Evolutionary conservation across 2,113 vertebrate genomes (phyloP), one percentile per base, ranked within the genome.

Genomic region (Orientallactaga bullata): DNA sequence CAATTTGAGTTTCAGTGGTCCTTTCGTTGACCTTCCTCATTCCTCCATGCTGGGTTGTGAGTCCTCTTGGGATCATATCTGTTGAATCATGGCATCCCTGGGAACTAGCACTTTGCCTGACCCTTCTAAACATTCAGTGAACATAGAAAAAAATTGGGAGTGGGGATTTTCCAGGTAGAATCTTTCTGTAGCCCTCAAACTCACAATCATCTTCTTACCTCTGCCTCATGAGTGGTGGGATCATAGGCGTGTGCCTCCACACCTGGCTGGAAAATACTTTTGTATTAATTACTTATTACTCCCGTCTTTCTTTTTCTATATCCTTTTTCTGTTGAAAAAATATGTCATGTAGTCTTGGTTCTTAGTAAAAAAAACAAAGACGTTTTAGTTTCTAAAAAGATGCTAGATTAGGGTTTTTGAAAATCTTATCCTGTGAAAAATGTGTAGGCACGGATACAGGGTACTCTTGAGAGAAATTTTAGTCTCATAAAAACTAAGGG

Each of bases 391-490:
- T 66, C 47, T 73, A 85, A 35, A 93, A 61, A 58, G 16, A 55
- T 55, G 42, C 1, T 68, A 80, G 28, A 84, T 28, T 80, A 83
- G 6, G 6, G 85, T 30, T 86, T 92, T 63, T 47, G 21, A 69
- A 93, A 92, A 28, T 0, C 4, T 93, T 12, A 58, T 87, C n/a
- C 23, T 96, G 93, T 72, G 47, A 47, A 88, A 74, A 86, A 60
- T 91, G 86, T 63, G 0, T 84, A 76, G 12, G 3, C 78, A 58
- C 69, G 28, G 5, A 21, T 39, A 88, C 26, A 13, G 5, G 7
- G 30, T 47, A 58, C 0, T 77, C 9, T 86, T 85, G 7, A 69
- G 55, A 3, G 3, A 39, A 77, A 90, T 65, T 92, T 90, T 90
- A 13, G 7, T 77, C 23, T 92, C 58, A 74, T 26, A 87, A 72